Percentiles rank a stretch among this genome's conserved stretches.
phyloP scores from a whole-genome alignment of 2,113 vertebrate species.

The Odocoileus hemionus region DNA sequence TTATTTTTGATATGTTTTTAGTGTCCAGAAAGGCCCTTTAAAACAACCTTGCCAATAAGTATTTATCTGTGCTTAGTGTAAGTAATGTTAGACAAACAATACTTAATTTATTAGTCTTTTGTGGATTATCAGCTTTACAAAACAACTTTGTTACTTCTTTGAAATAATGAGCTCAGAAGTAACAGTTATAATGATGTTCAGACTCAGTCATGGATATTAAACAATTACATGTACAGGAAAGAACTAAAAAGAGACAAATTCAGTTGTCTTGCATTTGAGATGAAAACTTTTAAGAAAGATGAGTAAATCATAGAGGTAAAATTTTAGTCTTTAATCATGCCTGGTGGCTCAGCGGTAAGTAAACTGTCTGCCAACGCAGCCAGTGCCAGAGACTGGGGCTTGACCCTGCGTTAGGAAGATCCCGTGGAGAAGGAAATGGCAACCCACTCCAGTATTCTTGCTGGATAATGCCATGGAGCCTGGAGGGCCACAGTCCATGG shows the following conservation, averaged over 20 bases:
- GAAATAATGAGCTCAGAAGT: not conserved
- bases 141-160: not conserved
- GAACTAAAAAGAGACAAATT: not conserved
- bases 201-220: not conserved
- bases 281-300: not conserved
- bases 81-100: not conserved
- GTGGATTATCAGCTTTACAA: not conserved
- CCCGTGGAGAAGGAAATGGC: not conserved
- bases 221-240: not conserved
- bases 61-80: not conserved
- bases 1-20: not conserved
- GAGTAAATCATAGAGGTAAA: not conserved
- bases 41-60: not conserved
- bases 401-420: not conserved
- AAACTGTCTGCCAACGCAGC: not conserved
- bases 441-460: not conserved
- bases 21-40: not conserved
- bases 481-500: not conserved
- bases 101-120: not conserved
- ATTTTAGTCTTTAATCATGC: not conserved
- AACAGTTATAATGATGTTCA: not conserved
- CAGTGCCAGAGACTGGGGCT: not conserved
- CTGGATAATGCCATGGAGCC: not conserved
- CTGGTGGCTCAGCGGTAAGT: not conserved
- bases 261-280: not conserved